phyloP scores from a whole-genome alignment of 1,140 invertebrate species.

The Euglossa dilemma region DNA sequence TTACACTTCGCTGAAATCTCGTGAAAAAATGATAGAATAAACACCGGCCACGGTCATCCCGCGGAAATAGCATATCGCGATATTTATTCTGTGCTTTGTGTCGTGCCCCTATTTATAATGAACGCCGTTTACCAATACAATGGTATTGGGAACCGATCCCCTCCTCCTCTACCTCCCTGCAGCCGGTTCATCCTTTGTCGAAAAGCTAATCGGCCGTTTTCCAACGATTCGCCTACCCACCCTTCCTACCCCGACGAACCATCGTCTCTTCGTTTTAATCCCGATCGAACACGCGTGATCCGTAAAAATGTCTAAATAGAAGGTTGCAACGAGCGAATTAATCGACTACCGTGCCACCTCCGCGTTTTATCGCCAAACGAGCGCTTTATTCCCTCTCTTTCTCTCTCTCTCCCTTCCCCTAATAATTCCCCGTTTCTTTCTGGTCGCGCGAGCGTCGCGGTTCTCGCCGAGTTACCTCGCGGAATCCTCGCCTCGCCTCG shows the following conservation, averaged over 20 bases:
- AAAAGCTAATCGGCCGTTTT: constrained; percentile 38
- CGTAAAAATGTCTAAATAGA: constrained; percentile 26
- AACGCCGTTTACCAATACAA: constrained; percentile 65
- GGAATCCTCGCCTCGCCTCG: constrained; percentile 19
- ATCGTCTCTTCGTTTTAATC: constrained; percentile 15
- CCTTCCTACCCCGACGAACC: neutral
- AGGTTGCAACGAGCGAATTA: constrained; percentile 15
- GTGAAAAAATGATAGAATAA: constrained; percentile 71
- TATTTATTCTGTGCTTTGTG: constrained; percentile 69
- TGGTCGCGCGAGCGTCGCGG: no score
- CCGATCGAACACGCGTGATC: constrained; percentile 14
- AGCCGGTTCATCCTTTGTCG: constrained; percentile 41
- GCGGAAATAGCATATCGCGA: constrained; percentile 63
- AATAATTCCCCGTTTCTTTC: no score
- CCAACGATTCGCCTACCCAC: constrained; percentile 3
- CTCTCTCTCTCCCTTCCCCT: neutral
- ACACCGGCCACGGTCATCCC: constrained; percentile 50
- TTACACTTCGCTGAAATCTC: constrained; percentile 70
- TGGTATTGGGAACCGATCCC: constrained; percentile 29
- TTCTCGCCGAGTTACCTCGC: no score
- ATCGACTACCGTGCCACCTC: neutral
- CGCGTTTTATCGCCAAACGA: constrained; percentile 2
- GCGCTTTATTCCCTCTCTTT: neutral
- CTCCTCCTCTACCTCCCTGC: constrained; percentile 15
- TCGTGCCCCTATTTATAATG: constrained; percentile 67